Percentiles rank a stretch among this genome's conserved stretches.
These are phyloP conservation scores for Psylliodes chrysocephalus DNA, from an alignment of 2,888 invertebrate species.

Conservation along the genomic window DNA sequence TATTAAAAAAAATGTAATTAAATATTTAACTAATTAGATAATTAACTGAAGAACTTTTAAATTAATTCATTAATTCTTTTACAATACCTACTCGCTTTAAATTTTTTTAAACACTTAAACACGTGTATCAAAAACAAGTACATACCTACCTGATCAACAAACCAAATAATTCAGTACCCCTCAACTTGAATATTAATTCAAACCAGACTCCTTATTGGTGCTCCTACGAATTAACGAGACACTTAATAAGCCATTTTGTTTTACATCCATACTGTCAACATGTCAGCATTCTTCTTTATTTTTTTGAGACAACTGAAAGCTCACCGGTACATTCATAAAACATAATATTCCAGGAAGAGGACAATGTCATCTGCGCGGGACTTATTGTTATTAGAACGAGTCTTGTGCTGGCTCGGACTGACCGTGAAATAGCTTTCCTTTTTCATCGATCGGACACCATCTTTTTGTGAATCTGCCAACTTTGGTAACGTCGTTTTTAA, in stretches of 20 bases:
- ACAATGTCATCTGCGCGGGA: slow-evolving; percentile 14
- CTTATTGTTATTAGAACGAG: slow-evolving; percentile 18
- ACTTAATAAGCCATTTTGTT: slow-evolving; percentile 11
- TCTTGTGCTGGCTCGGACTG: slow-evolving; percentile 10
- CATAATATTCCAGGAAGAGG: slow-evolving; percentile 19
- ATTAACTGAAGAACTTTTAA: too few relatives aligned
- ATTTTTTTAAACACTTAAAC: too few relatives aligned
- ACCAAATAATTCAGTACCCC: neutral
- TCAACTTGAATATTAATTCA: neutral
- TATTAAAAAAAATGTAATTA: too few relatives aligned
- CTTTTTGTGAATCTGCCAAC: slow-evolving; percentile 32
- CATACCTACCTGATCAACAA: too few relatives aligned
- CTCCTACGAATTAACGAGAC: neutral
- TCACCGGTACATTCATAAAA: slow-evolving; percentile 12
- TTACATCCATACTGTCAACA: slow-evolving; percentile 3
- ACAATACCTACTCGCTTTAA: too few relatives aligned
- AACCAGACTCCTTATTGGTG: neutral
- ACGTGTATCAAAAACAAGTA: too few relatives aligned
- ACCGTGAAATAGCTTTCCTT: slow-evolving; percentile 44
- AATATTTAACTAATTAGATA: too few relatives aligned
- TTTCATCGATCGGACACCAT: slow-evolving; percentile 36
- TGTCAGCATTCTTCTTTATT: neutral
- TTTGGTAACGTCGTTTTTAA: slow-evolving; percentile 33
- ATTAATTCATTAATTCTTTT: too few relatives aligned
- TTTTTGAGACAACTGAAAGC: slow-evolving; percentile 3